These are phyloP conservation scores for Cydia pomonella DNA, from an alignment of 1,140 invertebrate genomes.

Conservation along the genomic window DNA sequence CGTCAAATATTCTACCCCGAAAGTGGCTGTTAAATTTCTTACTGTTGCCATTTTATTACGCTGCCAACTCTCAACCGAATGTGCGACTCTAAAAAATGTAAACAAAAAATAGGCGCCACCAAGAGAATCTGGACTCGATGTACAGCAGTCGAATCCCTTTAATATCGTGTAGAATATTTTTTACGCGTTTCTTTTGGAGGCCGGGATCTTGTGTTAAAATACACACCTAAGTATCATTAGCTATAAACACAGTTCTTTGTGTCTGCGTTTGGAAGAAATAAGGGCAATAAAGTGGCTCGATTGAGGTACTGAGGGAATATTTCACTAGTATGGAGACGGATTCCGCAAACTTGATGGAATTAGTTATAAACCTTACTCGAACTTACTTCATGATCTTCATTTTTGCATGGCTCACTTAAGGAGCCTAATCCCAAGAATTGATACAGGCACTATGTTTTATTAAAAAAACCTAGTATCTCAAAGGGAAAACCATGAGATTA, in stretches of 20 bases:
- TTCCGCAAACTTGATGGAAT: constrained; percentile 34
- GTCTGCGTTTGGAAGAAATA: constrained; percentile 72
- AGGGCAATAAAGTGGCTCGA: constrained; percentile 71
- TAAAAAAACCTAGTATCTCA: no score
- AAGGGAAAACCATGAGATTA: no score
- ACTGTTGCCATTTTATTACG: constrained; percentile 75
- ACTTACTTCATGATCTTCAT: no score
- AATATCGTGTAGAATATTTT: constrained; percentile 73
- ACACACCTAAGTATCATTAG: constrained; percentile 79
- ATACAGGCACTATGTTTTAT: no score
- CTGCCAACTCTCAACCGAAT: constrained; percentile 69
- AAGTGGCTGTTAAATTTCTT: constrained; percentile 73
- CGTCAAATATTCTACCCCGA: constrained; percentile 57
- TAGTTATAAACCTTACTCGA: no score
- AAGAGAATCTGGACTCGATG: constrained; percentile 57
- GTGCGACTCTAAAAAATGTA: constrained; percentile 68
- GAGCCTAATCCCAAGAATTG: no score
- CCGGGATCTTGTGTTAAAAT: constrained; percentile 77
- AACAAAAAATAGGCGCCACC: constrained; percentile 78
- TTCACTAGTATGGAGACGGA: constrained; percentile 51
- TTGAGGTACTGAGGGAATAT: constrained; percentile 59
- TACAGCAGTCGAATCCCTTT: constrained; percentile 67
- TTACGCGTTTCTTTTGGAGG: constrained; percentile 70
- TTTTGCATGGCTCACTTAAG: no score
- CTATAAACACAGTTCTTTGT: constrained; percentile 79